A percentile compares a stretch with the other conserved stretches of the same genome.
These are phyloP conservation scores for Sebastes matsubarae DNA, from an alignment of 2,797 vertebrate species.

Conservation along the genomic window DNA sequence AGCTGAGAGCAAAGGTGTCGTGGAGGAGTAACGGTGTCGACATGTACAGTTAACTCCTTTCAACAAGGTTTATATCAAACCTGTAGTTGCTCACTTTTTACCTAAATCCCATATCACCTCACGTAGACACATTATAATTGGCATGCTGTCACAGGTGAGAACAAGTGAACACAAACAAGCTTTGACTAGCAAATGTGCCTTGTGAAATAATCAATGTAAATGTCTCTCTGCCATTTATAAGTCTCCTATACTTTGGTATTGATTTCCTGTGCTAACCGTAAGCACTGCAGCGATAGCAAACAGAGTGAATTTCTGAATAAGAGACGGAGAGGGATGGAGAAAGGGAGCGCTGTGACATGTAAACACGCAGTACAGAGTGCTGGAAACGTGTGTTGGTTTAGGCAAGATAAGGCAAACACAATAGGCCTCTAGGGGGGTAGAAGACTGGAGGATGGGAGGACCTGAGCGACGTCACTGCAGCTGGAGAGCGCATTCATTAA, in stretches of 20 bases:
- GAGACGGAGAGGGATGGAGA: background rate
- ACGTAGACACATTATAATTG: background rate
- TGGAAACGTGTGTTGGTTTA: background rate
- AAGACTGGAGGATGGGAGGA: slow-evolving; percentile 26
- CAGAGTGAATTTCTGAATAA: background rate
- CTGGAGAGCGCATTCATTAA: slow-evolving; percentile 17
- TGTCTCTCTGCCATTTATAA: background rate
- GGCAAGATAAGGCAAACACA: slow-evolving; percentile 31
- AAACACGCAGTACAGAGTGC: slow-evolving; percentile 13
- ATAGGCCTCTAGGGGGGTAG: background rate
- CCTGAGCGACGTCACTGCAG: slow-evolving; percentile 46
- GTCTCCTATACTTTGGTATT: slow-evolving; percentile 1
- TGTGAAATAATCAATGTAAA: background rate
- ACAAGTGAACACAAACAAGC: too few relatives aligned
- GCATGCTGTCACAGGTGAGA: background rate
- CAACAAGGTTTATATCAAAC: background rate
- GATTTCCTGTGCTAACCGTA: slow-evolving; percentile 5
- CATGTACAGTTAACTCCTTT: background rate
- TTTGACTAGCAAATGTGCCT: background rate
- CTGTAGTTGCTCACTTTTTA: background rate
- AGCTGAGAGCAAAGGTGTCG: slow-evolving; percentile 12
- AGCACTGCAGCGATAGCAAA: background rate
- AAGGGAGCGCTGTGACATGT: background rate
- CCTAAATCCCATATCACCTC: background rate
- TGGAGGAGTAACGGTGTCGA: background rate